Evolutionary conservation across 2,113 vertebrate species (phyloP).

Genomic region (Onychostoma macrolepis): DNA sequence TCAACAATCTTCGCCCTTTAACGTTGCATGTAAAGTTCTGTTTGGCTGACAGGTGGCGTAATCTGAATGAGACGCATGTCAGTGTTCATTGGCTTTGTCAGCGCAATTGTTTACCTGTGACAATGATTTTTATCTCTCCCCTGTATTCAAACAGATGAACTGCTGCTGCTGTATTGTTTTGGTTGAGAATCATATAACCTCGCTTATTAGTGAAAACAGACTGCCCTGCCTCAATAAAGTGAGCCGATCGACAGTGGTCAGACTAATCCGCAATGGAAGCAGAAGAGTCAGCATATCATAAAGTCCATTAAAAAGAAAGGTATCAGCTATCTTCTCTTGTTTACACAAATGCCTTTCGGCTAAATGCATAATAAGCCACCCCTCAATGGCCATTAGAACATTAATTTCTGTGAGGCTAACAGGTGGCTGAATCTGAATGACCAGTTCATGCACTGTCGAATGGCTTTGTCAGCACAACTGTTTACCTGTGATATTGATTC

Average conservation of each 20-base stretch:
- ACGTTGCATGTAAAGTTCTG: too few species aligned
- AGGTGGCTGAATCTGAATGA: conserved; percentile 9
- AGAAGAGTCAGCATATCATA: neutral
- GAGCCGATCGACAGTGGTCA: neutral
- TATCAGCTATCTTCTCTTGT: conserved; percentile 7
- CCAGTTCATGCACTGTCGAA: neutral
- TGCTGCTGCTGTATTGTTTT: neutral
- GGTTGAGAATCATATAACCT: conserved; percentile 2
- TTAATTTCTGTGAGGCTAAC: neutral
- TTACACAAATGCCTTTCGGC: neutral
- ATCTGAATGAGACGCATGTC: neutral
- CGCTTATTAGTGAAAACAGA: neutral
- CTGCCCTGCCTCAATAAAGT: neutral
- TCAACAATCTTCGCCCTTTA: neutral
- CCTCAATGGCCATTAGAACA: neutral
- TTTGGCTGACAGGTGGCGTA: neutral
- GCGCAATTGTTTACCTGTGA: neutral
- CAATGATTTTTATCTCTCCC: neutral
- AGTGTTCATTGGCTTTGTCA: neutral
- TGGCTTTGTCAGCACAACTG: neutral
- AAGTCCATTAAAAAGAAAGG: conserved; percentile 8
- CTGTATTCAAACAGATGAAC: neutral
- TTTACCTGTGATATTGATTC: neutral
- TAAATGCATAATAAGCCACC: neutral
- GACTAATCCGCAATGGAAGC: neutral